Percentiles rank a stretch among this genome's conserved stretches.
Conservation (phyloP, 1,140 invertebrate genomes). For the Sycophila sp. region DNA sequence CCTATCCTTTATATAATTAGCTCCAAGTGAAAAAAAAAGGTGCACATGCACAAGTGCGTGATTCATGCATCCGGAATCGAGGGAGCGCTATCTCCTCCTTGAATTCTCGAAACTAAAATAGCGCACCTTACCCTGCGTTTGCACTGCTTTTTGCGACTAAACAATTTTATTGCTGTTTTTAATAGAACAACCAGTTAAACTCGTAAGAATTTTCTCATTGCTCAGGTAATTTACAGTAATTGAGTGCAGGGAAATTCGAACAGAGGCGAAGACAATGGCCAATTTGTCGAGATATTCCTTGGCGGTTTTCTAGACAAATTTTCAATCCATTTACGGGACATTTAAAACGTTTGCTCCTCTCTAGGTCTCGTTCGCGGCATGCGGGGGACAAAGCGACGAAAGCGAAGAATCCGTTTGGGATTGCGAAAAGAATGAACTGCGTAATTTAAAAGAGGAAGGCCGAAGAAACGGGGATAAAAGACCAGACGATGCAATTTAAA, state of each 20-base stretch:
- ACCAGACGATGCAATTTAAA: neutral
- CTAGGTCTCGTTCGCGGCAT: neutral
- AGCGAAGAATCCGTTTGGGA: neutral
- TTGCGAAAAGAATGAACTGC: neutral
- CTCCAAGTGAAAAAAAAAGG: neutral
- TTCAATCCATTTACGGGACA: too few relatives aligned
- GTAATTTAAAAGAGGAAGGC: neutral
- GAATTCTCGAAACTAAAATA: neutral
- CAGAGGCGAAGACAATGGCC: too few relatives aligned
- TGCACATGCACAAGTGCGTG: neutral
- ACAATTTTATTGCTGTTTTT: too few relatives aligned
- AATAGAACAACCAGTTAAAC: too few relatives aligned
- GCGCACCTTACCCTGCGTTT: neutral
- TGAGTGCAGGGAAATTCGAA: too few relatives aligned
- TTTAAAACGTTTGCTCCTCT: too few relatives aligned
- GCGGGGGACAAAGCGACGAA: neutral
- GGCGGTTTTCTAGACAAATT: too few relatives aligned
- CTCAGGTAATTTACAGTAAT: too few relatives aligned
- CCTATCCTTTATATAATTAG: slow-evolving; percentile 11
- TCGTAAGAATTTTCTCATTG: too few relatives aligned
- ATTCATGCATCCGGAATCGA: slow-evolving; percentile 24
- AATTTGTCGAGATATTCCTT: too few relatives aligned
- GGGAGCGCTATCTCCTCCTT: neutral
- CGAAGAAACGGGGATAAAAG: slow-evolving; percentile 13
- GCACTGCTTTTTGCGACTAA: neutral